Conservation (phyloP, 2,888 invertebrate genomes). For the Acanthosepion esculentum region DNA sequence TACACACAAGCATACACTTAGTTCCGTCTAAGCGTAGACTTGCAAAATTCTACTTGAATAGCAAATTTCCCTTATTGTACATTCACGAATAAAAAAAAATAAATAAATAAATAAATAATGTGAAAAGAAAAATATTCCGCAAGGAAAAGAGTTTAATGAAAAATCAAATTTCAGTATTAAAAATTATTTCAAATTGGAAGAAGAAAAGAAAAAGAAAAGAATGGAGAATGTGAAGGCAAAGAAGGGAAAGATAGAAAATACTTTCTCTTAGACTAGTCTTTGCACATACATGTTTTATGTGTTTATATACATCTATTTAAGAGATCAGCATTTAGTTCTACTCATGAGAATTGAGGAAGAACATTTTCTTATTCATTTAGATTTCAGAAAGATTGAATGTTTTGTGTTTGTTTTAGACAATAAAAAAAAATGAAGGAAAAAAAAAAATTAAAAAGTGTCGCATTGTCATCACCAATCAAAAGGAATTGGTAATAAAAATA, state of each 20-base stretch:
- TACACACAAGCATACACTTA: too few relatives aligned
- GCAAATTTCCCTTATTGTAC: background rate
- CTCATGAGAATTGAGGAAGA: background rate
- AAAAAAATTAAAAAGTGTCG: background rate
- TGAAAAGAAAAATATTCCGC: too few relatives aligned
- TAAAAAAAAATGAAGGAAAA: background rate
- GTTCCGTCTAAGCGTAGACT: too few relatives aligned
- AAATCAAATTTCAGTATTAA: background rate
- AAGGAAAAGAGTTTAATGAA: background rate
- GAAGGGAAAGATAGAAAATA: background rate
- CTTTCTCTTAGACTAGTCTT: constrained; percentile 13
- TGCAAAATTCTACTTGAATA: background rate
- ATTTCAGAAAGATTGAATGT: background rate
- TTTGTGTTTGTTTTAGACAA: background rate
- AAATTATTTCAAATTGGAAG: background rate
- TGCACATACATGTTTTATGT: background rate
- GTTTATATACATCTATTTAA: background rate
- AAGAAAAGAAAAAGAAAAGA: background rate
- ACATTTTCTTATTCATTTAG: background rate
- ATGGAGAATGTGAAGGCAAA: background rate
- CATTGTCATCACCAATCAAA: background rate
- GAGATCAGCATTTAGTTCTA: constrained; percentile 8
- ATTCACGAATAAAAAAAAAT: background rate
- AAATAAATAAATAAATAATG: background rate
- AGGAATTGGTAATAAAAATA: constrained; percentile 10